Evolutionary conservation across 2,888 invertebrate species (phyloP).

Genomic region (Invenusta paracnida): DNA sequence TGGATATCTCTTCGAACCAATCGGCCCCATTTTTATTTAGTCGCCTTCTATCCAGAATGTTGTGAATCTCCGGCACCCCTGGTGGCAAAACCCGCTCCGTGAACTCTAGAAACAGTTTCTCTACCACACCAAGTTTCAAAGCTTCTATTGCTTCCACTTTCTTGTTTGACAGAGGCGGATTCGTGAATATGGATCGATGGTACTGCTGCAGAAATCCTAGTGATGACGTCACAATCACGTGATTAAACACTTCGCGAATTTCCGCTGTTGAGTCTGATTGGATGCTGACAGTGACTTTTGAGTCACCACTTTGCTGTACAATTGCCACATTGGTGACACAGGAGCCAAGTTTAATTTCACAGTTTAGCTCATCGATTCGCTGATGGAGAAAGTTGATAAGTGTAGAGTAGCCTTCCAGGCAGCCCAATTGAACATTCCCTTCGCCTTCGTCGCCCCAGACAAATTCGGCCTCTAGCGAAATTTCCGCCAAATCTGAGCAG

Average conservation of each 20-base stretch:
- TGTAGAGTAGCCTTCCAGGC: not conserved
- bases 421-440: not conserved
- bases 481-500: not conserved
- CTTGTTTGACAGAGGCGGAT: not conserved
- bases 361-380: not conserved
- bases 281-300: not conserved
- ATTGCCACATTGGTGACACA: not conserved
- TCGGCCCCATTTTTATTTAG: not conserved
- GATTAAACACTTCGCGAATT: not conserved
- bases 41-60: not conserved
- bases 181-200: not conserved
- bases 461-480: not conserved
- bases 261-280: not conserved
- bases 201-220: not conserved
- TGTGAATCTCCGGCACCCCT: not conserved
- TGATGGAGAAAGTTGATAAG: not conserved
- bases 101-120: not conserved
- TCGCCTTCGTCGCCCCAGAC: not conserved
- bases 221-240: slow-evolving; percentile 12
- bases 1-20: not conserved
- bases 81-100: not conserved
- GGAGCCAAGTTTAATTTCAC: not conserved
- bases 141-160: not conserved
- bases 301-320: not conserved
- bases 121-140: not conserved